Base-by-base conservation (phyloP, 2,888 invertebrate genomes). In the Euclidia mi region DNA sequence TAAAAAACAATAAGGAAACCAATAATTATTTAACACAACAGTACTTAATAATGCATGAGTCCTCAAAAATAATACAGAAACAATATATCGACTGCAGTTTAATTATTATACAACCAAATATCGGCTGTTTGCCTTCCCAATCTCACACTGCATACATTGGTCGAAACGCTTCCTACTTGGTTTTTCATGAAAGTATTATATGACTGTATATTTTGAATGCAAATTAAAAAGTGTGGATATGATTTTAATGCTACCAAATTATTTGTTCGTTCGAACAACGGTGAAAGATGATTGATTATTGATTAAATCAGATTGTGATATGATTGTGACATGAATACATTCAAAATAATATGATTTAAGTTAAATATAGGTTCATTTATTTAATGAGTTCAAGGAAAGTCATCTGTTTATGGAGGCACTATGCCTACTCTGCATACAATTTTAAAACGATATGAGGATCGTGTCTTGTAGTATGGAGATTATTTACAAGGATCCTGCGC, bases 81-180 rank as follows among this genome's bases (percentile, higher is more conserved):
- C 37, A 29, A 42, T 18, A 20, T 29, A 31, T n/a, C 20, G 18
- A 11, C 1, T 6, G 12, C 4, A 25, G 17, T 35, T 42, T 31
- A 40, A 53, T 47, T 41, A 46, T 53, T 42, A 41, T 53, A 3
- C 2, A 11, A 15, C 7, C 25, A 40, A 42, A 42, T 31, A 47
- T 28, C 12, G 15, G 9, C 7, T 12, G 20, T 41, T 14, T 11
- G 7, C 15, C n/a, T 14, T n/a, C 11, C 12, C 12, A 35, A 31
- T 48, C 10, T 32, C 15, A 41, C 25, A 9, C 4, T 18, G 29
- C n/a, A 38, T 47, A 7, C 20, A 9, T 3, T 18, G 18, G 15
- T 31, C 11, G 12, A 20, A 32, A 11, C 20, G 40, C 14, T 40
- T 10, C 2, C 1, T 14, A 38, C 12, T n/a, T 10, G n/a, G 3